Evolutionary conservation across 1,140 invertebrate genomes (phyloP), one percentile per base, ranked within the genome.

Genomic region (Pogonus chalceus): DNA sequence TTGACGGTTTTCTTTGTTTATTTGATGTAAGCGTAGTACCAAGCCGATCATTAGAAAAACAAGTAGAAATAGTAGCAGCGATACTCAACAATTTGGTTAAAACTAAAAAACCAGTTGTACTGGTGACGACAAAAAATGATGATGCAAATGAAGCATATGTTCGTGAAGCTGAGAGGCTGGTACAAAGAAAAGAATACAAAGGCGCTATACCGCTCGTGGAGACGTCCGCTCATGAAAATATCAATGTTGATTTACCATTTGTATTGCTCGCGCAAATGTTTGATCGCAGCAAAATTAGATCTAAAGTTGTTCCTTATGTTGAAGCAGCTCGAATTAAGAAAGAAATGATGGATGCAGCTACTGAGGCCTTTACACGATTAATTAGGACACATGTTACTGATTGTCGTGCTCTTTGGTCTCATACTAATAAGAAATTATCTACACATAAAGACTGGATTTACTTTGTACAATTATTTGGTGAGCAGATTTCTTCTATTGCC

Each of bases 111-210:
- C 95, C 96, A 0, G 80, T 98, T 22, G 88, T 98, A 2, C 69
- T 98, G 57, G 92, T 92, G 0, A 96, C 95, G 1, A 95, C 95
- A 1, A 99, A 99, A 76, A 93, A 94, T 69, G 96, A 98, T 68
- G 92, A 95, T 68, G 85, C 88, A 0, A 88, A 87, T 69, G 90
- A 94, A 62, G 76, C 84, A 39, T 93, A 88, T 58, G 80, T 95
- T 0, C 81, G 88, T 46, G 94, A 97, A 71, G 91, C 87, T 0
- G 92, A 96, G 64, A 86, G 86, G 65, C 74, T 98, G 39, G 78
- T 93, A 1, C 83, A 85, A 65, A 78, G 92, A 22, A 96, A 95
- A 70, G 94, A 98, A 70, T 95, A 92, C 65, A 94, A 92, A 68
- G 83, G 84, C 54, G 76, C 79, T 57, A 90, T 98, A 60, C 83